phyloP scores from a whole-genome alignment of 2,888 invertebrate species.

The Eilema caniola region DNA sequence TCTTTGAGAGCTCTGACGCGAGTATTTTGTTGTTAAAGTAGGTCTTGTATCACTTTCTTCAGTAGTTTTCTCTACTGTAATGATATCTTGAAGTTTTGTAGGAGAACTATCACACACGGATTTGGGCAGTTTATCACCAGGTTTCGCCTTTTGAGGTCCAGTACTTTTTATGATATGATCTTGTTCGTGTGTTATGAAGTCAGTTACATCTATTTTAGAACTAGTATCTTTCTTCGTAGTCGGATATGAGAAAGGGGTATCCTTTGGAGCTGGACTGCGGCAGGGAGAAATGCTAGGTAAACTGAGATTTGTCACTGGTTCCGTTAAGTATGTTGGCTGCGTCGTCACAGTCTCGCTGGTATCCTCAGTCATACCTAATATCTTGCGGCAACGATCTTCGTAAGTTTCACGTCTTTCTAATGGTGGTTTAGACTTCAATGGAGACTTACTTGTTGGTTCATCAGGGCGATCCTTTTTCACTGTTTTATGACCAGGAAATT shows the following conservation, averaged over 20 bases:
- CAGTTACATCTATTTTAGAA: slow-evolving; percentile 51
- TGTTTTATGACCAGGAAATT: slow-evolving; percentile 59
- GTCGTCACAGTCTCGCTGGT: slow-evolving; percentile 52
- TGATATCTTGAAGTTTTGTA: slow-evolving; percentile 64
- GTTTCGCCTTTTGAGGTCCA: slow-evolving; percentile 19
- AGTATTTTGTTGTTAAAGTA: slow-evolving; percentile 25
- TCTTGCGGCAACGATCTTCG: slow-evolving; percentile 90
- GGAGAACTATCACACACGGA: slow-evolving; percentile 61
- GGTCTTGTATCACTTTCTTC: slow-evolving; percentile 27
- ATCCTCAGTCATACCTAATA: slow-evolving; percentile 88
- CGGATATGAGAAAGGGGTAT: slow-evolving; percentile 52
- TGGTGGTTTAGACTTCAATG: slow-evolving; percentile 84
- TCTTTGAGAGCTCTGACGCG: slow-evolving; percentile 45
- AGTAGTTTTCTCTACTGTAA: slow-evolving; percentile 41
- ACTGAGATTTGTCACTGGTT: slow-evolving; percentile 54
- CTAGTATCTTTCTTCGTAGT: slow-evolving; percentile 43
- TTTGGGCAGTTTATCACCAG: slow-evolving; percentile 34
- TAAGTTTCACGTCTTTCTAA: slow-evolving; percentile 90
- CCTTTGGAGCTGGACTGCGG: slow-evolving; percentile 63
- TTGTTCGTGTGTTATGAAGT: slow-evolving; percentile 63
- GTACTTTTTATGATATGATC: slow-evolving; percentile 55
- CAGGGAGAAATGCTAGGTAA: slow-evolving; percentile 72
- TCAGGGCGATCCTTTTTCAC: slow-evolving; percentile 67
- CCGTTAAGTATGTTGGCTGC: slow-evolving; percentile 42
- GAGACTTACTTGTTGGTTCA: slow-evolving; percentile 53